Evolutionary conservation across 1,140 invertebrate genomes (phyloP).

Genomic region (Diorhabda elongata): DNA sequence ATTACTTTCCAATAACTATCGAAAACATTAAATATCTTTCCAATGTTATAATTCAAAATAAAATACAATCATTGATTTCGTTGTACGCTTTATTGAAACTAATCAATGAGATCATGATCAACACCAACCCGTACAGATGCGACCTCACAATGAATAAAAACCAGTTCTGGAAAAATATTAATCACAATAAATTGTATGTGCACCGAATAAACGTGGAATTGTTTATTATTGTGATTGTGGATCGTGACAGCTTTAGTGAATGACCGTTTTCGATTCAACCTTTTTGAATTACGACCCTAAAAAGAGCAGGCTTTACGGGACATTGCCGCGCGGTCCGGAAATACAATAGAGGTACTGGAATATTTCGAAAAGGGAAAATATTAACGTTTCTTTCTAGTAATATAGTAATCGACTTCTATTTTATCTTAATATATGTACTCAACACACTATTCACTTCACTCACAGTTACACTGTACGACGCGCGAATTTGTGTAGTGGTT

Average conservation of each 20-base stretch:
- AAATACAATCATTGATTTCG: no score
- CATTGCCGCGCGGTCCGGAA: background rate
- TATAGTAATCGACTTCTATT: background rate
- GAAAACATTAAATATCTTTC: no score
- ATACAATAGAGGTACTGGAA: no score
- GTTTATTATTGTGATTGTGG: conserved; percentile 24
- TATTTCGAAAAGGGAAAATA: background rate
- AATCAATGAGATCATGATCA: no score
- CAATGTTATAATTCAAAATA: no score
- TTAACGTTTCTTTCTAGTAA: background rate
- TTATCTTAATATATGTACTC: background rate
- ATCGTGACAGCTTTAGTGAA: conserved; percentile 25
- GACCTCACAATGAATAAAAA: no score
- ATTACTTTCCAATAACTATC: no score
- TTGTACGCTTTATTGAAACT: no score
- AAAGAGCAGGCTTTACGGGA: background rate
- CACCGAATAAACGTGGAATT: conserved; percentile 21
- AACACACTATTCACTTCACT: no score
- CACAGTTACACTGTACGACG: no score
- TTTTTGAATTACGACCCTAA: conserved; percentile 18
- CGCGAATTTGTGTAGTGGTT: no score
- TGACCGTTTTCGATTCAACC: conserved; percentile 11
- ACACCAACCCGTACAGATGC: no score
- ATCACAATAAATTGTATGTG: conserved; percentile 15
- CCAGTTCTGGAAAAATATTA: conserved; percentile 13